Evolutionary conservation across 2,797 vertebrate genomes (phyloP), one percentile per base, ranked within the genome.

Genomic region (Hoplostethus mediterraneus): DNA sequence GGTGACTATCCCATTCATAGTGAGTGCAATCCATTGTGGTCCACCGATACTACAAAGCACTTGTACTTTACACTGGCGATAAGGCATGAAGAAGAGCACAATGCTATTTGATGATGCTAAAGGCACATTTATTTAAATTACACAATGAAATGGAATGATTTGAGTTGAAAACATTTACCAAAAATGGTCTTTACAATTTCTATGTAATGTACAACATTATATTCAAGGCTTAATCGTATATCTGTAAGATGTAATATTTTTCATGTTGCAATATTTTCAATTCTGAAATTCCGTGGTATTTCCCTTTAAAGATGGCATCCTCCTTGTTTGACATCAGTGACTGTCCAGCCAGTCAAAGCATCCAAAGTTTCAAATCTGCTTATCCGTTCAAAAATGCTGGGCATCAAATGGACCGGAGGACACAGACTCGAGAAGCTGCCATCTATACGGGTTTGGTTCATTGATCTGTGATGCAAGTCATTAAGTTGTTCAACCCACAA

Each of bases 401-500:
- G 73, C 30, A 74, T 75, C 42, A 49, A 38, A 12, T 55, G 30
- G 45, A 65, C 42, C 13, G 73, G 33, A 62, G 8, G 31, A 58
- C 17, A 71, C 16, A 3, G 14, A 60, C 68, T 67, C 21, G 67
- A 28, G 36, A 80, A 30, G 48, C 21, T 47, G 33, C 45, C 10
- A 14, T 73, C 75, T 82, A 47, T 63, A 28, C 25, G 70, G 3
- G 53, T 63, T 82, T 80, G 8, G 36, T 79, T 87, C n/a, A 79
- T 36, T 14, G 40, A 76, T 75, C 67, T 62, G 51, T 80, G 71
- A 88, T 80, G 75, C 59, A 54, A 78, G 84, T 85, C 71, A 84
- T 87, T 87, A 86, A 83, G 77, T 71, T 65, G 69, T 73, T 87
- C 49, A 69, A 82, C 80, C 71, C 84, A 75, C 79, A 77, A 0